A percentile compares a stretch with the other conserved stretches of the same genome.
These are phyloP conservation scores for Puntigrus tetrazona DNA, from an alignment of 2,113 vertebrate genomes.

Conservation along the genomic window DNA sequence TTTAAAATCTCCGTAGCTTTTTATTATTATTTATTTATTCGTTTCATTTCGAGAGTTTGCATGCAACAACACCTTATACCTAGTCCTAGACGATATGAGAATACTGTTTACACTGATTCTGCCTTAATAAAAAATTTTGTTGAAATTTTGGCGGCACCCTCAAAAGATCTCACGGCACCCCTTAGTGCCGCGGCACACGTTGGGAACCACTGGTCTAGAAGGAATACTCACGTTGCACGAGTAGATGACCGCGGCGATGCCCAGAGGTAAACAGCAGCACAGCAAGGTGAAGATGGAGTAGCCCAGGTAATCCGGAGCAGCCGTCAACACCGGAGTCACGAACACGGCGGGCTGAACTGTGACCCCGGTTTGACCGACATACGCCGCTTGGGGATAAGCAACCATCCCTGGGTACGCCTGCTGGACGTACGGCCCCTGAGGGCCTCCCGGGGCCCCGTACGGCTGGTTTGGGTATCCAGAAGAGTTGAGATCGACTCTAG, in stretches of 20 bases:
- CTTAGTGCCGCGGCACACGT: too few species aligned
- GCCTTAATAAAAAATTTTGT: too few species aligned
- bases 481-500: background rate
- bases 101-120: too few species aligned
- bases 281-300: slow-evolving; percentile 7
- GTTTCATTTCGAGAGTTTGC: too few species aligned
- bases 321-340: background rate
- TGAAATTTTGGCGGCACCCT: too few species aligned
- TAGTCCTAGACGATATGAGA: too few species aligned
- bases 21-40: too few species aligned
- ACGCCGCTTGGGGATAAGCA: background rate
- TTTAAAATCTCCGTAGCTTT: too few species aligned
- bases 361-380: background rate
- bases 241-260: background rate
- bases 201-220: too few species aligned
- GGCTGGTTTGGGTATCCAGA: background rate
- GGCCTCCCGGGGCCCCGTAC: background rate
- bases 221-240: background rate
- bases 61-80: too few species aligned
- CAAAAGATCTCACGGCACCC: too few species aligned
- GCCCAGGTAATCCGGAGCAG: background rate
- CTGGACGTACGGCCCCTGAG: background rate
- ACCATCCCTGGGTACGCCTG: background rate
- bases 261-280: background rate
- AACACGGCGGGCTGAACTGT: background rate